Base-by-base conservation (phyloP, 1,140 invertebrate species). In the Cotesia typhae region DNA sequence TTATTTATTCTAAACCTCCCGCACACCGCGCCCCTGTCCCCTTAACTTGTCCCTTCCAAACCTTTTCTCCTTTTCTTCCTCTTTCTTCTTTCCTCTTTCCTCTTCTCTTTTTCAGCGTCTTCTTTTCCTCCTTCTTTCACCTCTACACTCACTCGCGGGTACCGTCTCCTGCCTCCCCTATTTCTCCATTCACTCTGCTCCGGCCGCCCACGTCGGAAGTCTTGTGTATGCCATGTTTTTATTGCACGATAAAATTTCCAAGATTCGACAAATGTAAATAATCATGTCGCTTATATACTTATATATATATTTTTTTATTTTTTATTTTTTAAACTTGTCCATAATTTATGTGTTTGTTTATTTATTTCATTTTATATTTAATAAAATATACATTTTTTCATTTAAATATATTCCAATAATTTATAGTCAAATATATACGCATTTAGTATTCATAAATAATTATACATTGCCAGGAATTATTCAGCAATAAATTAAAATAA, bases 1-100 rank as follows among this genome's bases (percentile, higher is more conserved):
- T 83, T 84, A 83, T 84, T 84, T 84, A 83, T 84, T 84, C 79
- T 83, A 82, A 47, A 79, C 76, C 76, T 82, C 80, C 75, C 77
- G 77, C 80, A 75, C 74, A 75, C 74, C 71, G 72, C 76, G 72
- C 71, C 73, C 55, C 77, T 74, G 70, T 38, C 57, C 67, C 63
- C 41, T 47, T 28, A 28, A 28, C 64, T 65, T 72, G 71, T 63
- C 67, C 69, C 70, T 47, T 71, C 47, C 73, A 59, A 59, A 70
- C 74, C 67, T 55, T 71, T 17, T 47, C 72, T 59, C 71, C 35
- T 36, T 17, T 6, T 59, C 20, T 63, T 55, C 7, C n/a, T 70
- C n/a, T 17, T 55, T 47, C 60, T 47, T 47, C 41, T 47, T 6
- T 9, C 5, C 38, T 41, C 4, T 7, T 41, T 47, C 41, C 10